phyloP scores from a whole-genome alignment of 2,797 vertebrate species.

The Pangasius krempfi region DNA sequence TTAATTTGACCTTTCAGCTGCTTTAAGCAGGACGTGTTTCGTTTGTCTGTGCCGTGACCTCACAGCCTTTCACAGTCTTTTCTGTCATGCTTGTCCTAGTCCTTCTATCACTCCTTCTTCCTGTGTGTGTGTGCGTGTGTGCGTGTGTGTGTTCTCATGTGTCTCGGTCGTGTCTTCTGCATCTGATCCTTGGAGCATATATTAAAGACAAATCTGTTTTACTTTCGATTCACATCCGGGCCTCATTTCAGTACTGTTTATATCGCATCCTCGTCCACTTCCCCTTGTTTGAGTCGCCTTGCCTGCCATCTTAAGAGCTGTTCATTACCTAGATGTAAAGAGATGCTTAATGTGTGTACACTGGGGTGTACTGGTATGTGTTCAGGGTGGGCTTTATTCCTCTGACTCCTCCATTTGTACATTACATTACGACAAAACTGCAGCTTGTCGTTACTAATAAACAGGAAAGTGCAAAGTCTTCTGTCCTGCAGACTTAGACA shows the following conservation, averaged over 20 bases:
- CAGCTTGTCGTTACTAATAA: not conserved
- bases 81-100: not conserved
- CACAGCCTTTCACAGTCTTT: not conserved
- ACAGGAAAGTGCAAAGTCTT: not conserved
- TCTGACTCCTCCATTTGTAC: not conserved
- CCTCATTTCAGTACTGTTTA: constrained; percentile 7
- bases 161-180: constrained; percentile 10
- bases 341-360: not conserved
- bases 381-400: not conserved
- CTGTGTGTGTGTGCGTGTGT: not conserved
- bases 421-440: not conserved
- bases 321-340: not conserved
- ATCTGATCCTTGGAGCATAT: constrained; percentile 10
- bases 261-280: not conserved
- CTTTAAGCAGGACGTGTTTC: not conserved
- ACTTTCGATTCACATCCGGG: not conserved
- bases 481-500: not conserved
- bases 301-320: not conserved
- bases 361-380: not conserved
- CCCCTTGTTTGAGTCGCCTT: not conserved
- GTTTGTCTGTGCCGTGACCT: not conserved
- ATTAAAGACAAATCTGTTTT: not conserved
- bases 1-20: constrained; percentile 6
- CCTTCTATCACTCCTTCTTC: not conserved
- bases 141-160: not conserved